phyloP scores from a whole-genome alignment of 2,113 vertebrate species.

The Strix aluco region DNA sequence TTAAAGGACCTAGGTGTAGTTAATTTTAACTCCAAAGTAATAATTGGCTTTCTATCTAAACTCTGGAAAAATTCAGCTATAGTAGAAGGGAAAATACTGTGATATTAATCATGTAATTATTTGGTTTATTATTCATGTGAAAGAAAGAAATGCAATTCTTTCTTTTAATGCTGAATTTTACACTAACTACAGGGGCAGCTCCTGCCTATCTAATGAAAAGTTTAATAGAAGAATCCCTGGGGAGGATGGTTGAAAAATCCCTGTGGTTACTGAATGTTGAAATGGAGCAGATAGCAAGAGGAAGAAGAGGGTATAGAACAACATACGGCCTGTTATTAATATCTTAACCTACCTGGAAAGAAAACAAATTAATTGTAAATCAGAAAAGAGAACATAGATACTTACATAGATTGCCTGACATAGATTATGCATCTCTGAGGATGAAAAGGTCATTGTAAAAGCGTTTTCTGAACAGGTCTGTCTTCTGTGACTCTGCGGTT shows the following conservation, averaged over 20 bases:
- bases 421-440: not conserved
- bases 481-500: not conserved
- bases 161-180: not conserved
- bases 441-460: not conserved
- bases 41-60: not conserved
- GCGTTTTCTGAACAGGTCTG: not conserved
- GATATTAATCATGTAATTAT: not conserved
- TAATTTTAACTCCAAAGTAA: not conserved
- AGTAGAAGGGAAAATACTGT: not conserved
- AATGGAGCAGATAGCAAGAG: not conserved
- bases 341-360: not conserved
- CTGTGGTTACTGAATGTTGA: not conserved
- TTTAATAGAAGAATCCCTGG: not conserved
- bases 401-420: not conserved
- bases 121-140: not conserved
- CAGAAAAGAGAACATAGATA: not conserved
- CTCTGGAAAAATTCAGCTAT: not conserved
- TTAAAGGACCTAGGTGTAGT: not conserved
- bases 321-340: not conserved
- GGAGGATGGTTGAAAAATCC: not conserved
- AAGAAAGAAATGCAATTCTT: not conserved
- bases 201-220: not conserved
- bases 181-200: not conserved
- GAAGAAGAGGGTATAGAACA: not conserved
- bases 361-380: not conserved